Base-by-base conservation (phyloP, 1,140 invertebrate species). In the Mylabris phalerata region DNA sequence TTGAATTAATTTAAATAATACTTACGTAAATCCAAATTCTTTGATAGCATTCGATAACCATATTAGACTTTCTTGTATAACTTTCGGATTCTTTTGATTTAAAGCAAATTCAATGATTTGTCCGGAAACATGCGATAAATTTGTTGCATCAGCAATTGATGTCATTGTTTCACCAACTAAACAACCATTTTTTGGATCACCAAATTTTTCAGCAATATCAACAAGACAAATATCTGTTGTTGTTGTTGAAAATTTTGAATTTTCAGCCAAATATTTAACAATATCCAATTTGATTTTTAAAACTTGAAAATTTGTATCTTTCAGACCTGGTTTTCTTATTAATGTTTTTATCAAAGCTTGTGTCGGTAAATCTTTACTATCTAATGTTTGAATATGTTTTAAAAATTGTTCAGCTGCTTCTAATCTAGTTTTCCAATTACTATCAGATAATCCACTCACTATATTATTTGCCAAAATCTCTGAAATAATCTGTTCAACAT, bases 291-390 rank as follows among this genome's bases (percentile, higher is more conserved):
- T 84, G 2, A 86, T 75, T 72, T 93, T 93, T n/a, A 94, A 74
- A 9, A 94, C 91, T 80, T 95, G 92, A 59, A 95, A 92, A 75
- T 96, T 95, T 50, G 87, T 95, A 66, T 96, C 93, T 68, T 93
- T 95, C 0, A 95, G 80, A 3, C 93, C 93, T 0, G 93, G 92
- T 73, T 94, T 95, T 64, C 87, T 92, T 54, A 82, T 84, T 9
- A 96, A 67, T 4, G 80, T 82, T 50, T 86, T 80, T 6, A 93
- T 79, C 42, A 94, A 71, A 3, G 88, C 80, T 76, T 95, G 93
- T 2, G 85, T 81, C 1, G 84, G 81, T 4, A 88, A 80, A 46
- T 86, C 84, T 45, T 79, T 77, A 26, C 79, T 68, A 50, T 85
- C 82, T 63, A 86, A 78, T 19, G 77, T 75, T 66, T 80, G 82